Conservation (phyloP, 2,888 invertebrate species). For the Cosmia trapezina region DNA sequence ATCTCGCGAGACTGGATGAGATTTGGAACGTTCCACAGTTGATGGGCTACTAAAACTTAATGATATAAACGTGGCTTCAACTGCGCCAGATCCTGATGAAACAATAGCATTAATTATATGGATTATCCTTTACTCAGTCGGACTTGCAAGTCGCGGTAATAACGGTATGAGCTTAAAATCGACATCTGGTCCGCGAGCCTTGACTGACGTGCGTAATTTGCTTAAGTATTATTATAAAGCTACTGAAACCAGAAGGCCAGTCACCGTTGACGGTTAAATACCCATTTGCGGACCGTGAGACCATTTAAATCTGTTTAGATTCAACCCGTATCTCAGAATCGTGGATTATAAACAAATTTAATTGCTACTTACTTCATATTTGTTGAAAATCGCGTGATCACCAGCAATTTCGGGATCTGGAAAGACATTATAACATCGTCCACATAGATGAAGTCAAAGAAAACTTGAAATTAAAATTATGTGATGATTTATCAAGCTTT, state of each 20-base stretch:
- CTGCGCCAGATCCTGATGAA: conserved; percentile 67
- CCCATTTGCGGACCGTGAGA: conserved; percentile 73
- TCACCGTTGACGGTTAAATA: conserved; percentile 71
- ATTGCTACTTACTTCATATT: conserved; percentile 53
- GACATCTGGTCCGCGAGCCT: conserved; percentile 82
- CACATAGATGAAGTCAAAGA: conserved; percentile 27
- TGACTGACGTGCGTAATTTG: conserved; percentile 75
- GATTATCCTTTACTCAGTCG: conserved; percentile 74
- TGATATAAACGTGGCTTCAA: conserved; percentile 64
- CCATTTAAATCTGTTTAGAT: conserved; percentile 67
- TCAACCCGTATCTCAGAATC: conserved; percentile 44
- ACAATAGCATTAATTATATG: conserved; percentile 76
- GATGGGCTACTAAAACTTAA: conserved; percentile 62
- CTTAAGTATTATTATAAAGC: conserved; percentile 82
- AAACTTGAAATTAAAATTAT: conserved; percentile 57
- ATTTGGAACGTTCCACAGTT: conserved; percentile 58
- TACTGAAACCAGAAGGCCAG: conserved; percentile 82
- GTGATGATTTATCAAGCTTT: conserved; percentile 59
- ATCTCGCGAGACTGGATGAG: conserved; percentile 38
- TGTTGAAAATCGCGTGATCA: conserved; percentile 61
- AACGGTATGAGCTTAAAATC: conserved; percentile 74
- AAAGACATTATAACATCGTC: conserved; percentile 43
- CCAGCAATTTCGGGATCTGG: conserved; percentile 41
- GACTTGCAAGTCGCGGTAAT: conserved; percentile 74
- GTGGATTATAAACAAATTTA: conserved; percentile 55